phyloP scores from a whole-genome alignment of 2,797 vertebrate species.

The Erethizon dorsatum region DNA sequence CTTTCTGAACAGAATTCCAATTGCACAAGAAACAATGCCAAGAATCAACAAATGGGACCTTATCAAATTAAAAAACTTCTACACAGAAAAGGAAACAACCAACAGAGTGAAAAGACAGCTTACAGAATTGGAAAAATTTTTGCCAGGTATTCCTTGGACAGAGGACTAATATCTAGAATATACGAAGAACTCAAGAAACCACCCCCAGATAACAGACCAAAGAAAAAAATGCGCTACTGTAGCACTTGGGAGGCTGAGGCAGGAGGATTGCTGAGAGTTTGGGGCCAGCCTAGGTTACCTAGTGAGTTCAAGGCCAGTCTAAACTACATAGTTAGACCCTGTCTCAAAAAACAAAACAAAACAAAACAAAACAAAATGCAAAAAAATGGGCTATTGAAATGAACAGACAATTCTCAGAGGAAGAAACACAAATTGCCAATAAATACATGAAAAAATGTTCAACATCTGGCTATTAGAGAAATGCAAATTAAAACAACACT shows the following conservation, averaged over 20 bases:
- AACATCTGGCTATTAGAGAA: background rate
- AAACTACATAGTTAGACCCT: background rate
- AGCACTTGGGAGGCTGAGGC: background rate
- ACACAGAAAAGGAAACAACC: too few relatives aligned
- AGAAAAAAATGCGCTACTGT: background rate
- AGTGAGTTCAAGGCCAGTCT: background rate
- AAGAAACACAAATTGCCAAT: background rate
- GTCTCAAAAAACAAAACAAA: background rate
- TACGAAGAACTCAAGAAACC: background rate
- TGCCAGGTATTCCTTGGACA: too few relatives aligned
- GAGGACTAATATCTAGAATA: background rate
- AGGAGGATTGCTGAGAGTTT: background rate
- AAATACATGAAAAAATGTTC: background rate
- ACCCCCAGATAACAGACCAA: background rate
- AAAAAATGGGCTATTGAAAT: background rate
- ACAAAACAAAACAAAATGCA: background rate
- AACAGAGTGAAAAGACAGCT: too few relatives aligned
- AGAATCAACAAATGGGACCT: too few relatives aligned
- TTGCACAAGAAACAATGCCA: too few relatives aligned
- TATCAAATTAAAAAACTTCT: too few relatives aligned
- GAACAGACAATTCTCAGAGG: background rate
- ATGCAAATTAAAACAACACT: background rate
- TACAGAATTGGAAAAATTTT: too few relatives aligned
- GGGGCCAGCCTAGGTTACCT: background rate
- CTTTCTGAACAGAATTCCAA: too few relatives aligned